Evolutionary conservation across 1,140 invertebrate species (phyloP).

Genomic region (Ceratitis capitata): DNA sequence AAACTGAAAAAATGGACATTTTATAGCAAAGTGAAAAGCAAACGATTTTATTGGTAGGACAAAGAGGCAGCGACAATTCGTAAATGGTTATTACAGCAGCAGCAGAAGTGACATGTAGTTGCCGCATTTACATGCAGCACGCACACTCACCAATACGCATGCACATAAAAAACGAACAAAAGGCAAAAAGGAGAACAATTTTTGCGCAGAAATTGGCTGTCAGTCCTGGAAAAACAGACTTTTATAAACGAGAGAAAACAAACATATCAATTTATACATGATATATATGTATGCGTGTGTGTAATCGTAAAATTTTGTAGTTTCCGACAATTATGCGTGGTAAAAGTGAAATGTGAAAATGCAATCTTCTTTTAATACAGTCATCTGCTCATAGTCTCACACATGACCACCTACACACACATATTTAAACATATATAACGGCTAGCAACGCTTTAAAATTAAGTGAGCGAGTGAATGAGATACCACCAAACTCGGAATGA

Average conservation of each 20-base stretch:
- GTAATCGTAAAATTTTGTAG: neutral
- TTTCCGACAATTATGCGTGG: neutral
- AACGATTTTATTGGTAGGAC: neutral
- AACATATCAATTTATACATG: neutral
- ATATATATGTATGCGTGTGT: neutral
- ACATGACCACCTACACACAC: neutral
- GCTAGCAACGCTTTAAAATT: neutral
- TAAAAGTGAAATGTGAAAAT: constrained; percentile 26
- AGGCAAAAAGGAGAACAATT: neutral
- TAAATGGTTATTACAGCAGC: neutral
- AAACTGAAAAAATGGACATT: neutral
- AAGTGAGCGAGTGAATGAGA: neutral
- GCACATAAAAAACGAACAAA: no score
- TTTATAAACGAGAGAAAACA: neutral
- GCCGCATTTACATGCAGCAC: neutral
- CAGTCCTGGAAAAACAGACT: neutral
- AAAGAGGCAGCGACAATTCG: neutral
- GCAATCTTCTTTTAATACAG: neutral
- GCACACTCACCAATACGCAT: neutral
- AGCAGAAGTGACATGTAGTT: neutral
- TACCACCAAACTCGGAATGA: neutral
- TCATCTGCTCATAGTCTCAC: neutral
- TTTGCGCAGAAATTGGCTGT: neutral
- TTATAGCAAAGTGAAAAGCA: neutral
- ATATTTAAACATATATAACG: neutral